A percentile compares a stretch with the other conserved stretches of the same genome.
Conservation (phyloP, 2,797 vertebrate genomes). For the Phataginus tricuspis region DNA sequence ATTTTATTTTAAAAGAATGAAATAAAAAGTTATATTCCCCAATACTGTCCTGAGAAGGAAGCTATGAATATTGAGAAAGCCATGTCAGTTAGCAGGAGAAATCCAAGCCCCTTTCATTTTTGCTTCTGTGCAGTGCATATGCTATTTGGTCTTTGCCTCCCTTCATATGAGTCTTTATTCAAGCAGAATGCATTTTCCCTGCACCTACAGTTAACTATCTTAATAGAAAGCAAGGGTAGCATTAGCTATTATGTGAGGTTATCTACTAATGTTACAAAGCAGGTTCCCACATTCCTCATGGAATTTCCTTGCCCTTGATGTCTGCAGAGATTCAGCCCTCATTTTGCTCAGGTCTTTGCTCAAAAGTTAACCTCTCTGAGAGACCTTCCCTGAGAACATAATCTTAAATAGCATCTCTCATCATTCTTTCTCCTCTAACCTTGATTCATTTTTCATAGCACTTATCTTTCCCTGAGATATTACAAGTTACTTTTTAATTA, state of each 20-base stretch:
- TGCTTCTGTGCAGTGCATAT: background rate
- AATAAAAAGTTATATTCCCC: background rate
- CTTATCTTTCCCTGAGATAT: background rate
- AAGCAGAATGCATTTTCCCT: slow-evolving; percentile 25
- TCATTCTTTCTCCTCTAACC: background rate
- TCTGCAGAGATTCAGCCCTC: background rate
- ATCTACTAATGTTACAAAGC: background rate
- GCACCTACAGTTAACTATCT: background rate
- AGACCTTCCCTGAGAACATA: background rate
- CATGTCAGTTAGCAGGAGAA: background rate
- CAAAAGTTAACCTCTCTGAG: background rate
- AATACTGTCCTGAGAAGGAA: background rate
- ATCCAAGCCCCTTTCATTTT: background rate
- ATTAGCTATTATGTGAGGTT: background rate
- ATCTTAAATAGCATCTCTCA: background rate
- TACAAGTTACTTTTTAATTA: background rate
- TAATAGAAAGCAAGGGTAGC: background rate
- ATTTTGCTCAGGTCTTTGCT: background rate
- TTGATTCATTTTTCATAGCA: background rate
- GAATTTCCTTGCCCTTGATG: background rate
- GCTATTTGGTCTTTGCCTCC: background rate
- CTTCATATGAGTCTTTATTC: background rate
- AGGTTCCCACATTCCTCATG: background rate
- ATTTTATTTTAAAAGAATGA: background rate
- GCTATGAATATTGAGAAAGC: background rate